Conservation (phyloP, 2,888 invertebrate species). For the Plutella xylostella region DNA sequence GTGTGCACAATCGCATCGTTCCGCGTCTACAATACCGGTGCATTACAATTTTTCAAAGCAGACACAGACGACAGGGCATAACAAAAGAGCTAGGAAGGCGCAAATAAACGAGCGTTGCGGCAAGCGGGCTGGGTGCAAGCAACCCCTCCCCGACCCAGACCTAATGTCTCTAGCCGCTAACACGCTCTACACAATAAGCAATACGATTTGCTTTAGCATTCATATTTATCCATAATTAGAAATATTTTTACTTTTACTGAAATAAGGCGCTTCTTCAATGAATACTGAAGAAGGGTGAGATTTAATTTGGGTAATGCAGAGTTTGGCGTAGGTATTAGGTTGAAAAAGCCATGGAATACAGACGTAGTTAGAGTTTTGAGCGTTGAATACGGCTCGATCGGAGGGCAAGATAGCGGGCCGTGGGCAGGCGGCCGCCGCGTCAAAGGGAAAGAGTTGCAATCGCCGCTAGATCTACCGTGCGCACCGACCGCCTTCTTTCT, state of each 20-base stretch:
- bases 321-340: slow-evolving; percentile 43
- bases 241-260: neutral
- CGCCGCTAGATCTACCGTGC: slow-evolving; percentile 29
- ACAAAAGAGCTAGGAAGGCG: slow-evolving; percentile 64
- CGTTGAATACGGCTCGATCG: slow-evolving; percentile 61
- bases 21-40: slow-evolving; percentile 54
- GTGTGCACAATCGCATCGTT: slow-evolving; percentile 49
- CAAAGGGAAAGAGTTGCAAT: slow-evolving; percentile 31
- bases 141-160: slow-evolving; percentile 15
- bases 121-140: slow-evolving; percentile 26
- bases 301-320: slow-evolving; percentile 62
- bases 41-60: slow-evolving; percentile 67
- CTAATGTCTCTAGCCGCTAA: slow-evolving; percentile 6
- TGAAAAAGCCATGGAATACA: slow-evolving; percentile 51
- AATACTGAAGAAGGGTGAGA: slow-evolving; percentile 20
- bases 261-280: neutral
- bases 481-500: slow-evolving; percentile 13
- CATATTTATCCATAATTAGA: neutral
- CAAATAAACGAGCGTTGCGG: slow-evolving; percentile 62
- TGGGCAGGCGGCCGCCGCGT: slow-evolving; percentile 25
- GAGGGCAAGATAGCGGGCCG: slow-evolving; percentile 39
- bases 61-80: slow-evolving; percentile 59
- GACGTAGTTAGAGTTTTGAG: slow-evolving; percentile 52
- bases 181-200: neutral
- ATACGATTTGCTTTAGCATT: neutral